A percentile compares a stretch with the other conserved stretches of the same genome.
phyloP scores from a whole-genome alignment of 2,113 vertebrate genomes.

The Malurus cyaneus region DNA sequence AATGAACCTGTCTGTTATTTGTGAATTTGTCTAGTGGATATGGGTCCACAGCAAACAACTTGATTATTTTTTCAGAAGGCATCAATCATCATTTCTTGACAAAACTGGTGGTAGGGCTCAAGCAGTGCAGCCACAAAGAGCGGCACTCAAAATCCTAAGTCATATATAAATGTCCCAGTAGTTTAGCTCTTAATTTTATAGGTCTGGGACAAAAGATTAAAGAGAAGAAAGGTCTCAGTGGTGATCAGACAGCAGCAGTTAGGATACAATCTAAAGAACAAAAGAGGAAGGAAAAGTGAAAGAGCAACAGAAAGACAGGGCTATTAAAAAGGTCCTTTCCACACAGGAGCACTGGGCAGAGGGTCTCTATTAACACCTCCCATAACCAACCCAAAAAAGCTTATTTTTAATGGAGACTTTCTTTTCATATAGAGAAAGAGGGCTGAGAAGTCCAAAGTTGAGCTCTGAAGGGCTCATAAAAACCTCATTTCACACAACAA shows the following conservation, averaged over 20 bases:
- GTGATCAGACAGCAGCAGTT: constrained; percentile 23
- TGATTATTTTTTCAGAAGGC: background rate
- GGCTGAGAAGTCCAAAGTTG: constrained; percentile 9
- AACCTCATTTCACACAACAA: background rate
- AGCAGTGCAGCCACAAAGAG: background rate
- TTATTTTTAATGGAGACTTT: background rate
- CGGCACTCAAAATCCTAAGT: background rate
- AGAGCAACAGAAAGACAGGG: constrained; percentile 53
- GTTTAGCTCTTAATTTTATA: background rate
- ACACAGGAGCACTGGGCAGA: constrained; percentile 68
- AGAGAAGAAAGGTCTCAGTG: background rate
- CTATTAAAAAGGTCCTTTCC: constrained; percentile 36
- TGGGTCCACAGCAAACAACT: background rate
- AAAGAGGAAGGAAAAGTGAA: constrained; percentile 11
- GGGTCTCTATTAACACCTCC: background rate
- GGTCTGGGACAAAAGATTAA: background rate
- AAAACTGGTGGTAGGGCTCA: background rate
- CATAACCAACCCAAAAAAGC: background rate
- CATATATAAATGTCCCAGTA: background rate
- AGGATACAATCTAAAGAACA: constrained; percentile 6
- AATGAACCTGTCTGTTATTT: background rate
- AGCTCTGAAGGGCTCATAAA: constrained; percentile 40
- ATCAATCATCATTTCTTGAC: background rate
- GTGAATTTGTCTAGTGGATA: background rate
- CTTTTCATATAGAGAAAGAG: background rate